Percentiles rank a stretch among this genome's conserved stretches.
These are phyloP conservation scores for Spilosoma lubricipeda DNA, from an alignment of 2,888 invertebrate species.

Conservation along the genomic window DNA sequence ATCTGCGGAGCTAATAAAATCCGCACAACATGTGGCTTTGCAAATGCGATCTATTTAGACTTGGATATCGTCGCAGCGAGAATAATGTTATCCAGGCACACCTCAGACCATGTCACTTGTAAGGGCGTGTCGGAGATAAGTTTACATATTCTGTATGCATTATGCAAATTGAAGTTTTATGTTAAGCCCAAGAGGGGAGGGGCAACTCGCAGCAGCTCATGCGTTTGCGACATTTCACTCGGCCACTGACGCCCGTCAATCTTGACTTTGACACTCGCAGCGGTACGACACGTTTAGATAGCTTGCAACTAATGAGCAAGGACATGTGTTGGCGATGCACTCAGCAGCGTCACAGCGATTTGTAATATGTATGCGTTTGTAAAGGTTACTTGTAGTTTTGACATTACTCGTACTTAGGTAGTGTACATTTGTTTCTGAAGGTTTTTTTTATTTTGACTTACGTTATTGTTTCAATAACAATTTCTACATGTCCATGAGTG, in stretches of 20 bases:
- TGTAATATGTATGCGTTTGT: constrained; percentile 9
- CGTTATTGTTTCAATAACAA: too few species aligned
- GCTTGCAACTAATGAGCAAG: constrained; percentile 49
- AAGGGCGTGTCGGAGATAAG: constrained; percentile 84
- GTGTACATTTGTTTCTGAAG: neutral
- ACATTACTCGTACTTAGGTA: neutral
- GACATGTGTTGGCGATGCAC: constrained; percentile 30
- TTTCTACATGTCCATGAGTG: neutral
- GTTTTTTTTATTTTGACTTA: neutral
- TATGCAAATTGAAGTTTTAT: constrained; percentile 86
- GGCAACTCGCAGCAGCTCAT: constrained; percentile 48
- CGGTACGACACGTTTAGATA: constrained; percentile 48
- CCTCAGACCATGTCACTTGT: constrained; percentile 81
- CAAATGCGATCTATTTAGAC: constrained; percentile 81
- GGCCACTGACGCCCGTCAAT: constrained; percentile 64
- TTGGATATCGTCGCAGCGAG: constrained; percentile 79
- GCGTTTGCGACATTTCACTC: constrained; percentile 64
- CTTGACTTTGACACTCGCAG: constrained; percentile 58
- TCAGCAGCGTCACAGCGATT: constrained; percentile 31
- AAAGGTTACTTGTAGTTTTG: constrained; percentile 5
- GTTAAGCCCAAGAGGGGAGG: constrained; percentile 70
- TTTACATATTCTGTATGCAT: constrained; percentile 85
- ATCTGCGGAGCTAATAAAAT: constrained; percentile 67
- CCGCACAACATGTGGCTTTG: constrained; percentile 68
- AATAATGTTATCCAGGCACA: constrained; percentile 84